Evolutionary conservation across 2,797 vertebrate genomes (phyloP).

Genomic region (Brotula barbata): DNA sequence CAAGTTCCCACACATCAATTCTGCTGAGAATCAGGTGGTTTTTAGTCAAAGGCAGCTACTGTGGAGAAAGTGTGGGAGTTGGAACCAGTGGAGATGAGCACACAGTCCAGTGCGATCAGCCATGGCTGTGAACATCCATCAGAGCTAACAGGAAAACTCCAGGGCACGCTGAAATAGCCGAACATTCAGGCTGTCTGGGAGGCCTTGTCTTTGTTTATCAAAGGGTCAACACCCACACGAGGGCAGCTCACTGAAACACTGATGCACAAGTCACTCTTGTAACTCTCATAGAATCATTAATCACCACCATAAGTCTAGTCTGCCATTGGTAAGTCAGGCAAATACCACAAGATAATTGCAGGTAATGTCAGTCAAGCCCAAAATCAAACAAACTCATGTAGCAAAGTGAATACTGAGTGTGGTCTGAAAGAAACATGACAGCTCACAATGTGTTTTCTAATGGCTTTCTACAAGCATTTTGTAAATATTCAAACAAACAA

Average conservation of each 20-base stretch:
- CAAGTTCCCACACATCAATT: not conserved
- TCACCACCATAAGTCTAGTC: constrained; percentile 49
- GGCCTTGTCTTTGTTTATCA: constrained; percentile 57
- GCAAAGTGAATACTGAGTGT: constrained; percentile 50
- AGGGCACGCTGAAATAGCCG: constrained; percentile 29
- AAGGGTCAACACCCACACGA: constrained; percentile 61
- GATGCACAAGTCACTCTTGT: constrained; percentile 52
- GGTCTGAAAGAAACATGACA: constrained; percentile 56
- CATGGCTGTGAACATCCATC: constrained; percentile 48
- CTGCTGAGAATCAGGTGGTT: constrained; percentile 4
- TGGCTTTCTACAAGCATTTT: constrained; percentile 57
- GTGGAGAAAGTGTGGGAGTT: constrained; percentile 27
- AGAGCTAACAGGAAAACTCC: constrained; percentile 49
- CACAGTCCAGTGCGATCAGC: constrained; percentile 28
- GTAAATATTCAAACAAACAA: constrained; percentile 69
- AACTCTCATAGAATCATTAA: constrained; percentile 60
- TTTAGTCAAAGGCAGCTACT: constrained; percentile 25
- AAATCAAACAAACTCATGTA: constrained; percentile 61
- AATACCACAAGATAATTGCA: constrained; percentile 65
- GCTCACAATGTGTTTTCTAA: constrained; percentile 52
- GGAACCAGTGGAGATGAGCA: constrained; percentile 12
- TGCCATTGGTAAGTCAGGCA: constrained; percentile 49
- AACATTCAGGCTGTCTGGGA: constrained; percentile 45
- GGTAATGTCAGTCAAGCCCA: constrained; percentile 64
- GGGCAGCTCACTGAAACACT: constrained; percentile 61